phyloP scores from a whole-genome alignment of 2,888 invertebrate genomes.

The Eristalis tenax region DNA sequence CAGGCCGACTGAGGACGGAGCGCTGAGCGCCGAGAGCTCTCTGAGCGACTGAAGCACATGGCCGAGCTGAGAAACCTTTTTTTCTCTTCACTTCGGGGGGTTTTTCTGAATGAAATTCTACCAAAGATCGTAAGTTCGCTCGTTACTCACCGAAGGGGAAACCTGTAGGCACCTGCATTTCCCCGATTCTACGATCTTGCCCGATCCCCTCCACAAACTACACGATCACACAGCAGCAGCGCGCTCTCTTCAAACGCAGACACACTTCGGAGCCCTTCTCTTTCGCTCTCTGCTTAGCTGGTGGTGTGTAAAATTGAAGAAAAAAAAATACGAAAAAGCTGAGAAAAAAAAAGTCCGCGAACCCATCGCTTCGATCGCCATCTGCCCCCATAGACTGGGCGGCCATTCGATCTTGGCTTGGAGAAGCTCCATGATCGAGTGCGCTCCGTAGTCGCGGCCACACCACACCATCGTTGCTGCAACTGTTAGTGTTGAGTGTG shows the following conservation, averaged over 20 bases:
- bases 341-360: not conserved
- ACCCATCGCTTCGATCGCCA: constrained; percentile 13
- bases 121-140: constrained; percentile 38
- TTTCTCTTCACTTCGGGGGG: constrained; percentile 19
- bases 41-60: constrained; percentile 35
- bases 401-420: constrained; percentile 63
- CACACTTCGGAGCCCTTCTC: constrained; percentile 32
- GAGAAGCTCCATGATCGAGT: constrained; percentile 55
- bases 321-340: too few relatives aligned
- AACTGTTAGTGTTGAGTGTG: not conserved
- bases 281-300: constrained; percentile 16
- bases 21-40: constrained; percentile 10
- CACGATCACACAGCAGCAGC: not conserved
- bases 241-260: constrained; percentile 24
- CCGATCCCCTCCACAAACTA: constrained; percentile 5
- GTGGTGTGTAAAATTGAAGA: not conserved
- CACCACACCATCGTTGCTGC: not conserved
- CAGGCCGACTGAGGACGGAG: not conserved
- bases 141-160: constrained; percentile 31
- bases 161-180: constrained; percentile 37
- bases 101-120: constrained; percentile 66
- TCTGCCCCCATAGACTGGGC: constrained; percentile 12
- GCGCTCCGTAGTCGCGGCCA: constrained; percentile 25
- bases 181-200: constrained; percentile 47
- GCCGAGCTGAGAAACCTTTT: not conserved